Evolutionary conservation across 2,888 invertebrate species (phyloP).

Genomic region (Lycia hirtaria): DNA sequence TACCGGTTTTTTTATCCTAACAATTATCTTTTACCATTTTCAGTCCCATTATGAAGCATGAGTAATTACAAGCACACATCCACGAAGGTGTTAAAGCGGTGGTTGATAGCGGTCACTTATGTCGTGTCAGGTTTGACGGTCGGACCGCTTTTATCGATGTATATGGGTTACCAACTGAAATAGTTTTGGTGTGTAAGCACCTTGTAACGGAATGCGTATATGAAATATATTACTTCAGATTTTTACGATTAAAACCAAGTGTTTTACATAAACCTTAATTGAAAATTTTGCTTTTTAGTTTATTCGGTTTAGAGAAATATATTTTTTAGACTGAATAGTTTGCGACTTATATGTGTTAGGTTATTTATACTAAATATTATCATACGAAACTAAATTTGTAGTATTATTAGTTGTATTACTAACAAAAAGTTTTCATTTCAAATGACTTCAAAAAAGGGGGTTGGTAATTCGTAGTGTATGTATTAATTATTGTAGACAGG

Average conservation of each 20-base stretch:
- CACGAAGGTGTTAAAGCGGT: conserved; percentile 43
- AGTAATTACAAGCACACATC: conserved; percentile 56
- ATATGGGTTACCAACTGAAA: conserved; percentile 15
- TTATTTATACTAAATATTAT: too few relatives aligned
- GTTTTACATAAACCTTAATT: too few relatives aligned
- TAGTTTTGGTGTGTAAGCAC: conserved; percentile 21
- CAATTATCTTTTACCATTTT: background rate
- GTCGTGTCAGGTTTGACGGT: conserved; percentile 38
- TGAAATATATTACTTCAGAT: background rate
- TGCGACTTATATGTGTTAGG: too few relatives aligned
- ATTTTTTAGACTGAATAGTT: too few relatives aligned
- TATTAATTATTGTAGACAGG: too few relatives aligned
- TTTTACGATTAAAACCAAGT: background rate
- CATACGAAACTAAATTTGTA: too few relatives aligned
- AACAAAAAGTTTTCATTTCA: too few relatives aligned
- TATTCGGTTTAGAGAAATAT: too few relatives aligned
- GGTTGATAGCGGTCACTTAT: conserved; percentile 40
- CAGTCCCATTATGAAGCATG: conserved; percentile 48
- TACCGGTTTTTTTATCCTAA: background rate
- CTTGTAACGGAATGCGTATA: conserved; percentile 12
- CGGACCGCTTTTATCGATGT: conserved; percentile 33
- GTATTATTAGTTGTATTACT: too few relatives aligned
- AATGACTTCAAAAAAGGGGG: too few relatives aligned
- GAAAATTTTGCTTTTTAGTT: too few relatives aligned
- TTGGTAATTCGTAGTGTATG: too few relatives aligned